Evolutionary conservation across 2,888 invertebrate genomes (phyloP).

Genomic region (Tenthredo mesomela): DNA sequence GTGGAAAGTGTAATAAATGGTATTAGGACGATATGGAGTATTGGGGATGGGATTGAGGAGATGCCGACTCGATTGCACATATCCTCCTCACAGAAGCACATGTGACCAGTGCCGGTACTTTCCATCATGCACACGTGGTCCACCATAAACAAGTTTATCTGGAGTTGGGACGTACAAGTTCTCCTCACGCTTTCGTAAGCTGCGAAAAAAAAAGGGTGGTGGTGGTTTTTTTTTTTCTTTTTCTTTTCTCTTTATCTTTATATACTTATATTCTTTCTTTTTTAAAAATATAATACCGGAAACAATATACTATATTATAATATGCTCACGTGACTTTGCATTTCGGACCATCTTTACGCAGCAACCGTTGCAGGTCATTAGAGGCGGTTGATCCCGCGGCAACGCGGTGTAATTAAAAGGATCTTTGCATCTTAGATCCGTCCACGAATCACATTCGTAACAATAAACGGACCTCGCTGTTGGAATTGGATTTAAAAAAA

Average conservation of each 20-base stretch:
- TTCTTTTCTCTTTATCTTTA: conserved; percentile 23
- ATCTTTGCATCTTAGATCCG: conserved; percentile 93
- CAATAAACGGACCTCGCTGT: conserved; percentile 94
- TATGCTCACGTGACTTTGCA: conserved; percentile 90
- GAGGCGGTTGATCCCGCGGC: conserved; percentile 92
- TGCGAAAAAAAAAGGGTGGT: conserved; percentile 73
- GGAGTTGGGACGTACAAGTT: conserved; percentile 95
- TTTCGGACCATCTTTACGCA: conserved; percentile 98
- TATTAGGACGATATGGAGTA: conserved; percentile 72
- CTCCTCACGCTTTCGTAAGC: conserved; percentile 94
- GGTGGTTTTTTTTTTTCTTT: neutral
- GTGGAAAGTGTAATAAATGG: conserved; percentile 61
- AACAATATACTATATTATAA: neutral
- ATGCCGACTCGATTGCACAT: conserved; percentile 88
- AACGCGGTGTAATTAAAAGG: conserved; percentile 96
- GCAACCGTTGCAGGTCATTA: conserved; percentile 94
- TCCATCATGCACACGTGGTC: conserved; percentile 99
- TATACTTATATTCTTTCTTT: neutral
- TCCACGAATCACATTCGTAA: conserved; percentile 97
- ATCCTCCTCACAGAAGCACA: conserved; percentile 99
- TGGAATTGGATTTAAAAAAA: neutral
- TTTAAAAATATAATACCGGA: neutral
- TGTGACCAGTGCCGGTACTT: conserved; percentile 98
- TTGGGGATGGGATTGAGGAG: conserved; percentile 63
- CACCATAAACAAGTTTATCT: conserved; percentile 98